phyloP scores from a whole-genome alignment of 2,797 vertebrate species.

The Artibeus jamaicensis region DNA sequence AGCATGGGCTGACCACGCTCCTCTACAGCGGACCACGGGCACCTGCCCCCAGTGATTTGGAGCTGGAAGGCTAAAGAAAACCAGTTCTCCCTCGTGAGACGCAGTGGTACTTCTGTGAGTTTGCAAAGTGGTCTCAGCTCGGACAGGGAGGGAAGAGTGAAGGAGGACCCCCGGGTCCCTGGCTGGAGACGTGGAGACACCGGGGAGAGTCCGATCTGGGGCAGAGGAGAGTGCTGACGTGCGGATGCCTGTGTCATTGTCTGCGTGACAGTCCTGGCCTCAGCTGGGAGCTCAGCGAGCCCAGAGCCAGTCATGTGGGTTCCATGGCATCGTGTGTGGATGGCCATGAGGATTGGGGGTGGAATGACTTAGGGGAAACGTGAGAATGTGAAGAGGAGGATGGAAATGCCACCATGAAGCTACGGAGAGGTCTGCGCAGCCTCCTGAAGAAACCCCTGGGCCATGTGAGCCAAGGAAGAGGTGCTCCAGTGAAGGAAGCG shows the following conservation, averaged over 20 bases:
- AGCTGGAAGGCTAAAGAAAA: neutral
- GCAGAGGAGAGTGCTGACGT: neutral
- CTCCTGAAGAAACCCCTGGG: neutral
- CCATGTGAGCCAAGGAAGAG: neutral
- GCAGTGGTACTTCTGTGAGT: neutral
- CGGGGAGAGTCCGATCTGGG: neutral
- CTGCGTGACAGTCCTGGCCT: accelerated
- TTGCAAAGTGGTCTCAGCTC: neutral
- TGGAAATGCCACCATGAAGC: neutral
- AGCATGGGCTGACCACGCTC: neutral
- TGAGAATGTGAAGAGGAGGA: neutral
- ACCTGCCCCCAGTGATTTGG: neutral
- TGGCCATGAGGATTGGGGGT: neutral
- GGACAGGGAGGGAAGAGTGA: neutral
- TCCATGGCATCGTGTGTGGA: accelerated
- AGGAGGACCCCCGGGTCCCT: neutral
- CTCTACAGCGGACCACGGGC: neutral
- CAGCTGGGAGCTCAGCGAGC: neutral
- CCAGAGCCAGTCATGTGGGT: neutral
- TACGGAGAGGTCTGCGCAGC: accelerated
- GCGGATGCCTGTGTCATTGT: accelerated
- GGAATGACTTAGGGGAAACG: neutral
- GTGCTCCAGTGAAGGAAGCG: neutral
- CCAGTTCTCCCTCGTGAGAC: neutral
- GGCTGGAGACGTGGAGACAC: neutral